phyloP scores from a whole-genome alignment of 2,797 vertebrate species.

The Pseudochirops corinnae region DNA sequence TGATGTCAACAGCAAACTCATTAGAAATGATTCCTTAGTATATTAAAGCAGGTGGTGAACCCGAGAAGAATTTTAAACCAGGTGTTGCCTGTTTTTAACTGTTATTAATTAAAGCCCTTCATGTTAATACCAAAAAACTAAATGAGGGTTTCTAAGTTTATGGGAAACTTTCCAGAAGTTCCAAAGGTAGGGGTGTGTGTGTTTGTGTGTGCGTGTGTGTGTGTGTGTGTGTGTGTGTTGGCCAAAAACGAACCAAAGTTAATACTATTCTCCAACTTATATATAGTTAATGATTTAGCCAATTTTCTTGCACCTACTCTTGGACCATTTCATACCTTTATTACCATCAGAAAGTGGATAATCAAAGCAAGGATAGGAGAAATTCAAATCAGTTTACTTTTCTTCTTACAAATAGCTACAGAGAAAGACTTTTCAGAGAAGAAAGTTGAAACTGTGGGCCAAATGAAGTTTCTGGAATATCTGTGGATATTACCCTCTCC shows the following conservation, averaged over 20 bases:
- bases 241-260: constrained; percentile 43
- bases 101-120: constrained; percentile 63
- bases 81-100: constrained; percentile 52
- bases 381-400: constrained; percentile 17
- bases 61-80: constrained; percentile 57
- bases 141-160: constrained; percentile 46
- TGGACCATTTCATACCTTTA: constrained; percentile 39
- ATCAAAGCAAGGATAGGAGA: constrained; percentile 41
- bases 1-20: constrained; percentile 64
- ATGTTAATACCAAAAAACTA: constrained; percentile 47
- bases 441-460: not conserved
- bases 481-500: constrained; percentile 26
- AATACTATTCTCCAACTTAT: constrained; percentile 51
- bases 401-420: not conserved
- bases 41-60: constrained; percentile 65
- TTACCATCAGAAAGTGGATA: constrained; percentile 41
- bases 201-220: not conserved
- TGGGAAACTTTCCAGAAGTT: constrained; percentile 48
- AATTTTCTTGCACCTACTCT: constrained; percentile 23
- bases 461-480: constrained; percentile 39
- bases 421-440: not conserved
- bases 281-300: constrained; percentile 22
- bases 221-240: not conserved
- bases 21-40: constrained; percentile 63
- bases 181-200: not conserved